Evolutionary conservation across 2,888 invertebrate genomes (phyloP).

Genomic region (Amblyjoppa proteus): DNA sequence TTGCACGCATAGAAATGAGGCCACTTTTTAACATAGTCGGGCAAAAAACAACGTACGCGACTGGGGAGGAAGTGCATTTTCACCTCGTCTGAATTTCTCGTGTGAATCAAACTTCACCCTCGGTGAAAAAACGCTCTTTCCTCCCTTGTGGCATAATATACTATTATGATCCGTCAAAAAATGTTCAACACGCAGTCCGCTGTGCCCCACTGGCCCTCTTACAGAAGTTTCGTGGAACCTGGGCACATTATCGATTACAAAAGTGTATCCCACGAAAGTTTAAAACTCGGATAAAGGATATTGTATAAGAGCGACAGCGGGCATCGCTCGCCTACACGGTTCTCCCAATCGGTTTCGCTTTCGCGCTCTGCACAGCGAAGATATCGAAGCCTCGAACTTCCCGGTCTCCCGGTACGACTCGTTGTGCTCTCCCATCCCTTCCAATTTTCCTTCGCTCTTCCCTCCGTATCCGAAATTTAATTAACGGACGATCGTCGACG

Average conservation of each 20-base stretch:
- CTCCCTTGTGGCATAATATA: no score
- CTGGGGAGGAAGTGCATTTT: no score
- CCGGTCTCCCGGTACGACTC: slow-evolving; percentile 21
- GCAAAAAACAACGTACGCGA: no score
- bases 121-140: no score
- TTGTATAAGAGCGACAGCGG: background rate
- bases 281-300: background rate
- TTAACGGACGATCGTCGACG: slow-evolving; percentile 47
- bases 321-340: background rate
- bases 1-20: no score
- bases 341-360: slow-evolving; percentile 28
- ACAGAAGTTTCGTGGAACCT: background rate
- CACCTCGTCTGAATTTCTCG: no score
- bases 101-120: no score
- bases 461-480: slow-evolving; percentile 56
- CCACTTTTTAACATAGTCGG: no score
- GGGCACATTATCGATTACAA: background rate
- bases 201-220: no score
- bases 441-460: slow-evolving; percentile 13
- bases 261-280: background rate
- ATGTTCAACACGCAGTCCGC: no score
- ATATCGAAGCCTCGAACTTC: slow-evolving; percentile 54
- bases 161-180: no score
- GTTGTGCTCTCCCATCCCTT: slow-evolving; percentile 3
- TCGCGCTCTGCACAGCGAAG: slow-evolving; percentile 16